A percentile compares a stretch with the other conserved stretches of the same genome.
These are phyloP conservation scores for Acanthopleura granulata DNA, from an alignment of 2,888 invertebrate species.

Conservation along the genomic window DNA sequence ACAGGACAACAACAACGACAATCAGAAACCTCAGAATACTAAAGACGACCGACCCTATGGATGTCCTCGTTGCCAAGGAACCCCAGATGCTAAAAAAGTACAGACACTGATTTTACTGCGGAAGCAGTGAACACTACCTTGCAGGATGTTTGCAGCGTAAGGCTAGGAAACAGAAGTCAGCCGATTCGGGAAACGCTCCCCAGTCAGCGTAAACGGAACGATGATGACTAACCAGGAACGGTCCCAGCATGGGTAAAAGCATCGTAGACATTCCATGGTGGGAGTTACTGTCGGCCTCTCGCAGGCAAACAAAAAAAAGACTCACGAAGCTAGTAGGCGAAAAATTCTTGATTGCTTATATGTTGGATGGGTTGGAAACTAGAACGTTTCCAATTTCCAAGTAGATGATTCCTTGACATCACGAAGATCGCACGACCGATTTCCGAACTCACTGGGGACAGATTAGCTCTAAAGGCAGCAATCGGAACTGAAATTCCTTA, in stretches of 20 bases:
- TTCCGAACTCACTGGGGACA: constrained; percentile 14
- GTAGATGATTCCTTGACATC: neutral
- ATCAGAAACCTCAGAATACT: too few relatives aligned
- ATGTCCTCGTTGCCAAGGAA: neutral
- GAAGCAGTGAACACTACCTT: constrained; percentile 14
- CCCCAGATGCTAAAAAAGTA: constrained; percentile 11
- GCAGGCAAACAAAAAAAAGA: constrained; percentile 1
- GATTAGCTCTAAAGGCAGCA: constrained; percentile 11
- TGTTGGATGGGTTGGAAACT: constrained; percentile 8
- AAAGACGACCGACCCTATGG: neutral
- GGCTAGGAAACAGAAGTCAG: neutral
- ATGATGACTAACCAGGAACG: neutral
- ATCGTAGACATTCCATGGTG: neutral
- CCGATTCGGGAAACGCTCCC: constrained; percentile 3
- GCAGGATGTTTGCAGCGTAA: constrained; percentile 4
- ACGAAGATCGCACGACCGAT: neutral
- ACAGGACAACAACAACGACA: too few relatives aligned
- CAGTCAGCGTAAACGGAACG: constrained; percentile 9
- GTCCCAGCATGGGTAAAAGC: neutral
- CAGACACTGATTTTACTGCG: constrained; percentile 6
- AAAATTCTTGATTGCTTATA: constrained; percentile 14
- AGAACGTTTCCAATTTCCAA: neutral
- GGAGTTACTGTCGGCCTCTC: neutral
- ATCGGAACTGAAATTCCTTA: constrained; percentile 19
- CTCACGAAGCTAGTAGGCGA: constrained; percentile 15